These are phyloP conservation scores for Anoplius nigerrimus DNA, from an alignment of 2,888 invertebrate genomes.

Conservation along the genomic window DNA sequence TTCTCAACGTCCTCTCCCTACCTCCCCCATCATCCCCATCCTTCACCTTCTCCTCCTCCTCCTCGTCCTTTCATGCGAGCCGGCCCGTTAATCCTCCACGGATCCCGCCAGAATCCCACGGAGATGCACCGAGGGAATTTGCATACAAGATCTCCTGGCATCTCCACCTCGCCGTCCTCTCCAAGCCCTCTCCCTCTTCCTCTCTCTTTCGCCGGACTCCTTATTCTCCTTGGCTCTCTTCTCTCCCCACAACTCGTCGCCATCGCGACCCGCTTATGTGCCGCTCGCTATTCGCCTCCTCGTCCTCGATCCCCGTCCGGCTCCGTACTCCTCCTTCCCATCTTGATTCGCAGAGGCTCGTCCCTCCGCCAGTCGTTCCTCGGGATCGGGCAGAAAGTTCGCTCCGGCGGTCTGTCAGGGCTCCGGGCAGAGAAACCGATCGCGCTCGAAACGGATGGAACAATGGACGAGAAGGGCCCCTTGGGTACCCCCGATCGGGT, in stretches of 20 bases:
- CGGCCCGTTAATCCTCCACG: constrained; percentile 75
- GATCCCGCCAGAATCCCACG: constrained; percentile 74
- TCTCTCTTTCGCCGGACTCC: constrained; percentile 49
- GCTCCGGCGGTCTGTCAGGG: constrained; percentile 35
- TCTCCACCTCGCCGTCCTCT: constrained; percentile 54
- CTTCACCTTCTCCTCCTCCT: constrained; percentile 47
- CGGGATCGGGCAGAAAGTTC: constrained; percentile 27
- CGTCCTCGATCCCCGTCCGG: constrained; percentile 46
- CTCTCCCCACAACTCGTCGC: constrained; percentile 42
- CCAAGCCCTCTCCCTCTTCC: constrained; percentile 19
- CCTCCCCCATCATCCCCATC: constrained; percentile 28
- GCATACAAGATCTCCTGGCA: constrained; percentile 74
- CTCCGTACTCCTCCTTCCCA: constrained; percentile 44
- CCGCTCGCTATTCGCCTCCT: constrained; percentile 41
- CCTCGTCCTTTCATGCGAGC: constrained; percentile 72
- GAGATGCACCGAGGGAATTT: constrained; percentile 74
- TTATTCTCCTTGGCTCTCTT: constrained; percentile 59
- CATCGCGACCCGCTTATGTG: constrained; percentile 61
- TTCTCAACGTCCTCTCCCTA: constrained; percentile 48
- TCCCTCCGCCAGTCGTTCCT: constrained; percentile 9
- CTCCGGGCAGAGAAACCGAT: constrained; percentile 38
- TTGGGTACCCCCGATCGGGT: constrained; percentile 11
- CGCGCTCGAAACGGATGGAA: constrained; percentile 37
- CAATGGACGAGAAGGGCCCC: constrained; percentile 40
- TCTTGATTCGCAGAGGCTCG: constrained; percentile 24